phyloP scores from a whole-genome alignment of 2,797 vertebrate genomes.

The Girardinus metallicus region DNA sequence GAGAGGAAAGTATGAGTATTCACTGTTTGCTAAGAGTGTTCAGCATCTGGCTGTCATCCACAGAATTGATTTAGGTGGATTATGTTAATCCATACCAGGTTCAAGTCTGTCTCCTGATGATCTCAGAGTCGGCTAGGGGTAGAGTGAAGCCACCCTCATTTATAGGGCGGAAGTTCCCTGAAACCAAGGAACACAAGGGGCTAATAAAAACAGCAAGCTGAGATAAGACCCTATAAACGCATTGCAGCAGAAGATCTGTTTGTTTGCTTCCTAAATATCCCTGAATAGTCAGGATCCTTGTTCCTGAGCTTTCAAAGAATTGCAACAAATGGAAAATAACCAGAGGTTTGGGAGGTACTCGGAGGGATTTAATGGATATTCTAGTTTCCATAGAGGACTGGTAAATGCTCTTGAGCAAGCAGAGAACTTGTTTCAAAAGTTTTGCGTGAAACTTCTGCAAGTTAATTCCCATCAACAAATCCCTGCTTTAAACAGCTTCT shows the following conservation, averaged over 20 bases:
- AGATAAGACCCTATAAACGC: conserved; percentile 10
- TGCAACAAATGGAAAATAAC: conserved; percentile 4
- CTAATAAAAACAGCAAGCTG: conserved; percentile 17
- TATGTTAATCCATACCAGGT: conserved; percentile 71
- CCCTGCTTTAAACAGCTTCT: conserved; percentile 51
- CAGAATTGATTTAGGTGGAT: conserved; percentile 67
- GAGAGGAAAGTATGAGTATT: conserved; percentile 19
- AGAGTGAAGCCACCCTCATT: conserved; percentile 57
- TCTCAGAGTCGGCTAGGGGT: conserved; percentile 50
- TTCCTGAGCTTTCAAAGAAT: background rate
- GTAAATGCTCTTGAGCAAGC: conserved; percentile 19
- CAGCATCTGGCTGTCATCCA: conserved; percentile 64
- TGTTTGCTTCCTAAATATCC: background rate
- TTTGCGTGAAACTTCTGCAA: conserved; percentile 40
- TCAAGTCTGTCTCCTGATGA: conserved; percentile 63
- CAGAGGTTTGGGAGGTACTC: background rate
- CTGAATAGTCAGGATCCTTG: background rate
- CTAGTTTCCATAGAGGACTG: conserved; percentile 2
- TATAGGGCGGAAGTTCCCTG: conserved; percentile 58
- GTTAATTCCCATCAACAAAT: conserved; percentile 64
- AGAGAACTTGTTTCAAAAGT: conserved; percentile 13
- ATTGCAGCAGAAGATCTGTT: background rate
- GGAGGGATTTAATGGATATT: background rate
- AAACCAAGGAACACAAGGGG: conserved; percentile 29
- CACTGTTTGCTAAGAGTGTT: conserved; percentile 31